These are phyloP conservation scores for Ciona savignyi DNA, from an alignment of 23 tunicate species.

Conservation along the genomic window DNA sequence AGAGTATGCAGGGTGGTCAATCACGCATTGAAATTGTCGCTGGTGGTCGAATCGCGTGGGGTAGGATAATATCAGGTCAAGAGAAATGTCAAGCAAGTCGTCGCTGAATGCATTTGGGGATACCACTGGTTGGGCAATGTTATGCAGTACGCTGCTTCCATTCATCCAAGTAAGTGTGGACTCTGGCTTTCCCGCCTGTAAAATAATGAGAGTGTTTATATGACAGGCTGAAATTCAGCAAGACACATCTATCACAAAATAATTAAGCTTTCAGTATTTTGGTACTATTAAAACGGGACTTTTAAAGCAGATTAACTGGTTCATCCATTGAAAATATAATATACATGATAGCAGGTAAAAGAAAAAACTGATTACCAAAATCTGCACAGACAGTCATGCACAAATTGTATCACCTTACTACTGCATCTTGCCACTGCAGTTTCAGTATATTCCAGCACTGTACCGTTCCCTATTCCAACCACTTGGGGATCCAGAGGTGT, in stretches of 20 bases:
- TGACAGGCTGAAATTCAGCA: no score
- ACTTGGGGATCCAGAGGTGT: slow-evolving; percentile 49
- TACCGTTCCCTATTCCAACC: slow-evolving; percentile 21
- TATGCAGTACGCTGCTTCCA: slow-evolving; percentile 12
- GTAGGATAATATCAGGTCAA: slow-evolving; percentile 31
- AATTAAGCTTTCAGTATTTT: no score
- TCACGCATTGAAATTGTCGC: slow-evolving; percentile 45
- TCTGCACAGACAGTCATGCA: background rate
- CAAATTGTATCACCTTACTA: slow-evolving; percentile 32
- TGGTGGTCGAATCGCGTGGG: slow-evolving; percentile 85
- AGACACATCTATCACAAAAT: no score
- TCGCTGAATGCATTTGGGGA: slow-evolving; percentile 28
- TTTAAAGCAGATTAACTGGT: no score
- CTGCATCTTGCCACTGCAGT: slow-evolving; percentile 59
- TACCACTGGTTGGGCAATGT: slow-evolving; percentile 11
- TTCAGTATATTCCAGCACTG: slow-evolving; percentile 46
- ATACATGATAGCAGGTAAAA: no score
- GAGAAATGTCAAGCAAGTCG: slow-evolving; percentile 26
- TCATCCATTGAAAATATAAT: no score
- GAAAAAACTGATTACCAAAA: no score
- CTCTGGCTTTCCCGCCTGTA: slow-evolving; percentile 69
- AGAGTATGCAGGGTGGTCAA: slow-evolving; percentile 70
- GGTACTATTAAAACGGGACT: no score
- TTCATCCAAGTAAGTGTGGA: slow-evolving; percentile 62
- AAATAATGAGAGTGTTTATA: no score